Percentiles rank a stretch among this genome's conserved stretches.
These are phyloP conservation scores for Eptesicus fuscus DNA, from an alignment of 2,113 vertebrate genomes.

Conservation along the genomic window DNA sequence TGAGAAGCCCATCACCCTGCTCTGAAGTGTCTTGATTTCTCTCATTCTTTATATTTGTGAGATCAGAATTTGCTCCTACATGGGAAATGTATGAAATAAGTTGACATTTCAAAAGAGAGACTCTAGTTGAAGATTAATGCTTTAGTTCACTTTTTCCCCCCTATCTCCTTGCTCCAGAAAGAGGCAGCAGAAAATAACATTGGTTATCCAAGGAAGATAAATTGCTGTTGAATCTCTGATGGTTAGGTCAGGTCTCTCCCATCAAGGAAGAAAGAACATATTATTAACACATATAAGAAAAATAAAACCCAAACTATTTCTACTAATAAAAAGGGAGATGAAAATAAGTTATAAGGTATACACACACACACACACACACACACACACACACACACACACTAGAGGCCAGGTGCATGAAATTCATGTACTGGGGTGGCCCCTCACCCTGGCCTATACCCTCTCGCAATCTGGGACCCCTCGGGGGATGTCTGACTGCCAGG, in stretches of 20 bases:
- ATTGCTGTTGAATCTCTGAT: constrained; percentile 36
- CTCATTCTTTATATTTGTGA: constrained; percentile 24
- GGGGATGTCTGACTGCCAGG: too few relatives aligned
- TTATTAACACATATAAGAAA: neutral
- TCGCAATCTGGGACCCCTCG: too few relatives aligned
- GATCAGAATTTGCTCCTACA: constrained; percentile 17
- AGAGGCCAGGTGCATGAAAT: too few relatives aligned
- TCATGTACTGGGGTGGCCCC: too few relatives aligned
- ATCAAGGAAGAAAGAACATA: neutral
- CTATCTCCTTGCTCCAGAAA: neutral
- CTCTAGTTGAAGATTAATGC: constrained; percentile 44
- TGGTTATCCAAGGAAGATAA: constrained; percentile 50
- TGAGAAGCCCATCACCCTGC: neutral
- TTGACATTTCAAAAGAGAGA: constrained; percentile 44
- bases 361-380: neutral
- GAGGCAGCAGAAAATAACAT: constrained; percentile 45
- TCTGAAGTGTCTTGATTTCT: constrained; percentile 17
- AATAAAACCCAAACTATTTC: neutral
- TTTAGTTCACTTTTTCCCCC: neutral
- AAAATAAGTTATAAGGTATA: neutral
- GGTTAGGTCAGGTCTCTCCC: neutral
- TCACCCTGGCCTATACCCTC: too few relatives aligned
- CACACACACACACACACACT: neutral
- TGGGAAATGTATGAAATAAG: constrained; percentile 37
- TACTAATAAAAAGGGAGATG: neutral